These are phyloP conservation scores for Cataglyphis altisquamis DNA, from an alignment of 2,888 invertebrate species.

Conservation along the genomic window DNA sequence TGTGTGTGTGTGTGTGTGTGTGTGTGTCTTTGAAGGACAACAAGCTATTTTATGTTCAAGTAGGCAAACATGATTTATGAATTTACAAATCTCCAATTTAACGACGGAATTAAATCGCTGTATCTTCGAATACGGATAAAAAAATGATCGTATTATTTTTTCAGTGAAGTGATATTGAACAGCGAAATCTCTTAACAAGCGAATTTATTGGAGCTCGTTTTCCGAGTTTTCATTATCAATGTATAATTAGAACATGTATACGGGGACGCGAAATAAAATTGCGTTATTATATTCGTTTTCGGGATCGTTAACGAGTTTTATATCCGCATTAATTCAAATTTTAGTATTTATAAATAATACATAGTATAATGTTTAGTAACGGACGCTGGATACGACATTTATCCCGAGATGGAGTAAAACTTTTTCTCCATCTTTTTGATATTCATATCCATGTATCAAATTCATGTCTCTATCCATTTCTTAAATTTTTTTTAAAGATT, in stretches of 20 bases:
- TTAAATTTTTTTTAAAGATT: neutral
- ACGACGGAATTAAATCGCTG: constrained; percentile 20
- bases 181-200: constrained; percentile 11
- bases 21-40: neutral
- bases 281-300: neutral
- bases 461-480: neutral
- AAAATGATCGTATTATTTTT: constrained; percentile 12
- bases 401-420: neutral
- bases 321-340: constrained; percentile 12
- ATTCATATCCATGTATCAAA: neutral
- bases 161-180: neutral
- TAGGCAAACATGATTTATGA: neutral
- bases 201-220: constrained; percentile 22
- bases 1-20: too few species aligned
- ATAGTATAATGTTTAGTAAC: constrained; percentile 11
- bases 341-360: constrained; percentile 22
- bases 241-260: constrained; percentile 2
- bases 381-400: neutral
- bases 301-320: neutral
- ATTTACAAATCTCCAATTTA: constrained; percentile 17
- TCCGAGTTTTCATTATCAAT: constrained; percentile 25
- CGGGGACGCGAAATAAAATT: neutral
- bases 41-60: neutral
- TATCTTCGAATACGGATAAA: neutral
- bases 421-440: neutral